Base-by-base conservation (phyloP, 2,113 vertebrate species). In the Lophius piscatorius region DNA sequence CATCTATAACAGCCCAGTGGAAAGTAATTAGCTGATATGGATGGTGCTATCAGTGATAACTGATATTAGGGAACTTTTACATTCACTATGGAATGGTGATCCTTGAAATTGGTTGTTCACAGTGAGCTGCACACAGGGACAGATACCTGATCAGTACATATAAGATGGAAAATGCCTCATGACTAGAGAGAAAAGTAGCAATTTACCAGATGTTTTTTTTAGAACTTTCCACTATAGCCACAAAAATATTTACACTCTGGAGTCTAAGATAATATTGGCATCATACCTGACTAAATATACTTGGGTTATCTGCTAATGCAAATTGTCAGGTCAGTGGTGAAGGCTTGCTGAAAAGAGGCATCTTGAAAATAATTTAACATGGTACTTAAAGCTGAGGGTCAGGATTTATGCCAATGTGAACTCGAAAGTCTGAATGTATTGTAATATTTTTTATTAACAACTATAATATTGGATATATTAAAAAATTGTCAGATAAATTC, bases 1-100 rank as follows among this genome's bases (percentile, higher is more conserved):
- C 50, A 51, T 72, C 82, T 69, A 67, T 74, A 70, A 78, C 67
- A 63, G 63, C 63, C 57, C 50, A 41, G 22, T 82, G 79, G 79
- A 83, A 85, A 84, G 81, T 85, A 86, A 89, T 90, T 87, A 90
- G 86, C 75, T 70, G 86, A 87, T 86, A 86, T 76, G 75, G 65
- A 82, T 82, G 75, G 79, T 65, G 70, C 74, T 86, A 85, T 87
- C 81, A 83, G 71, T 70, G 83, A 90, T 83, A 87, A 80, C 81
- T 84, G 82, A 89, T 88, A 89, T 84, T 83, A 71, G 73, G 61
- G 67, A 67, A 78, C 75, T 78, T 83, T 80, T 84, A 79, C 66
- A 78, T 63, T 78, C 73, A 65, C 57, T 83, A 49, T 71, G 55
- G 34, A 72, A 74, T 70, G 68, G 72, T 74, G 73, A 74, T 64